These are phyloP conservation scores for Macropis europaea DNA, from an alignment of 2,888 invertebrate genomes.

Conservation along the genomic window DNA sequence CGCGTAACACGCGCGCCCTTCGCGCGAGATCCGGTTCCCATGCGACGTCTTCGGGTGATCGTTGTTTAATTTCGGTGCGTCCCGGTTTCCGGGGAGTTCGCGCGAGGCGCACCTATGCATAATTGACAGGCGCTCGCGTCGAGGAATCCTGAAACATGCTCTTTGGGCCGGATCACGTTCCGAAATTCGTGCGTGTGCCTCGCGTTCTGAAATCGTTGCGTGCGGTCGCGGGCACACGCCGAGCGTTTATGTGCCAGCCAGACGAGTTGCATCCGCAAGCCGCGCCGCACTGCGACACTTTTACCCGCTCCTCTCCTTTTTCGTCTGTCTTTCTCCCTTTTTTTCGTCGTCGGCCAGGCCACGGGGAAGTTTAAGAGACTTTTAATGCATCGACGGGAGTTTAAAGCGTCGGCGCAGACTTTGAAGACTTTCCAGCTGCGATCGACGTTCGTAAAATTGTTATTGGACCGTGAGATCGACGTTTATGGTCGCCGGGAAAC, in stretches of 20 bases:
- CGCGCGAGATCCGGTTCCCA: neutral
- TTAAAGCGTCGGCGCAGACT: no score
- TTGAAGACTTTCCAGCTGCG: no score
- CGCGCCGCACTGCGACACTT: conserved; percentile 56
- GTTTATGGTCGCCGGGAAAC: no score
- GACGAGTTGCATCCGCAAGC: conserved; percentile 43
- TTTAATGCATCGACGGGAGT: no score
- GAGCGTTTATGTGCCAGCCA: neutral
- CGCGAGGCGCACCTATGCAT: neutral
- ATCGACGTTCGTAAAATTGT: no score
- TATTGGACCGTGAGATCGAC: no score
- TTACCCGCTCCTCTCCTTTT: conserved; percentile 2
- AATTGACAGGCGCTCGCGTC: conserved; percentile 6
- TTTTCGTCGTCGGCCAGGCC: neutral
- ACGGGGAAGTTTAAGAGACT: no score
- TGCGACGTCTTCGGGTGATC: neutral
- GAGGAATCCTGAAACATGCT: conserved; percentile 14
- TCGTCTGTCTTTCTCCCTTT: neutral
- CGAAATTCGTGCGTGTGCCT: no score
- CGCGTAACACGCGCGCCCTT: neutral
- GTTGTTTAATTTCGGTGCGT: conserved; percentile 18
- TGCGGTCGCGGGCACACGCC: no score
- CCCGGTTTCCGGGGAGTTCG: neutral
- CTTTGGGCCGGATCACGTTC: no score
- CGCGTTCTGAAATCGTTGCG: no score